Base-by-base conservation (phyloP, 2,888 invertebrate species). In the Macropis europaea region DNA sequence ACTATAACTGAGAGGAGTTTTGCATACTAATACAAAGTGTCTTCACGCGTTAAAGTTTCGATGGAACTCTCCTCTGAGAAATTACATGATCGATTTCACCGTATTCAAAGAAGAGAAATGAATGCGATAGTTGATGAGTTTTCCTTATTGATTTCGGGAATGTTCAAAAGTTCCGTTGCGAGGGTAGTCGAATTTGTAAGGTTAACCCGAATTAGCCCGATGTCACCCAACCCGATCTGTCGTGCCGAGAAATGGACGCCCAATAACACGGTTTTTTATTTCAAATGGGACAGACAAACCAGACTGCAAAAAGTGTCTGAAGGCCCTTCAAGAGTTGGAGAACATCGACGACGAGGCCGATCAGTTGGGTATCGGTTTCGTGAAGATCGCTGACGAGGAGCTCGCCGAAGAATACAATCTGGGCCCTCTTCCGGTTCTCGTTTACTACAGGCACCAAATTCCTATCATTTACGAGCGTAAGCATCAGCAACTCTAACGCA, bases 301-400 rank as follows among this genome's bases (percentile, higher is more conserved):
- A 61, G 96, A 97, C 90, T 97, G 97, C 92, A 96, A 96, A 90
- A 97, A 95, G 91, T 97, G 97, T 90, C 94, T 96, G 69, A 97
- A 96, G 91, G 97, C 96, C 61, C 92, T 97, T 75, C 95, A 95
- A 91, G 97, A 97, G 91, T 90, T 97, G 90, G 97, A 97, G 91
- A 97, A 97, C 91, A 97, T 97, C 88, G 97, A 97, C 88, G 97
- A 97, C 86, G 97, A 97, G 90, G 97, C 97, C 32, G 97, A 97
- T 91, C 97, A 97, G 90, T 92, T 97, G 77, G 97, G 97, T 75
- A 97, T 97, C 87, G 97, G 97, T 81, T 97, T 97, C 90, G 97
- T 97, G 76, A 97, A 97, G 91, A 97, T 97, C 88, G 95, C 97
- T 86, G 97, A 97, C 89, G 96, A 97, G 90, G 94, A 94, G 84